phyloP scores from a whole-genome alignment of 2,797 vertebrate genomes.

The Falco rusticolus region DNA sequence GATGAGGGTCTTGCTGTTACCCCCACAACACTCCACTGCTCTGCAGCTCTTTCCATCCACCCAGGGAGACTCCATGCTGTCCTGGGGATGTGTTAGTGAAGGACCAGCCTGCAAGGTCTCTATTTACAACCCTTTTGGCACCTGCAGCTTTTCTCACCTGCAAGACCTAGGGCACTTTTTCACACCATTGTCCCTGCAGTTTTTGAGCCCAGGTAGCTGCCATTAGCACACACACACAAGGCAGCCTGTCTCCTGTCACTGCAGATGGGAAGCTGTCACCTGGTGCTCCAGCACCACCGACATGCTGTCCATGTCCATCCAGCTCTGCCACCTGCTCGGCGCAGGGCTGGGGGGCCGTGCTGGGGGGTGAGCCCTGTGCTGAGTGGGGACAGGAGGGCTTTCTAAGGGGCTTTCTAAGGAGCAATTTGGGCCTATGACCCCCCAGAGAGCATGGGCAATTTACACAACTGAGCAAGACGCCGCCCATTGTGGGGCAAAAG shows the following conservation, averaged over 20 bases:
- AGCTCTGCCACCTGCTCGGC: background rate
- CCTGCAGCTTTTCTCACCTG: background rate
- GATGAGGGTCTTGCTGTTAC: background rate
- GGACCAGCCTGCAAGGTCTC: background rate
- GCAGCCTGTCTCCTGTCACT: constrained; percentile 76
- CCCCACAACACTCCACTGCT: background rate
- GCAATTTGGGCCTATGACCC: constrained; percentile 25
- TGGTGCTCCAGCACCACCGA: constrained; percentile 2
- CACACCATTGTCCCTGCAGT: background rate
- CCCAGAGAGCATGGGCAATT: constrained; percentile 49
- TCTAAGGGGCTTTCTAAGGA: constrained; percentile 15
- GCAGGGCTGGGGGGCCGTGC: background rate
- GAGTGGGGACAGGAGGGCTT: constrained; percentile 28
- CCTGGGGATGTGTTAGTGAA: background rate
- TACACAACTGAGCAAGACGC: constrained; percentile 42
- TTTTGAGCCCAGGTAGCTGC: background rate
- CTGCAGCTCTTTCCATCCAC: background rate
- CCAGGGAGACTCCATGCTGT: background rate
- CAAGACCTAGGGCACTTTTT: background rate
- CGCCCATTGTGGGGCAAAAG: background rate
- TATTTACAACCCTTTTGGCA: background rate
- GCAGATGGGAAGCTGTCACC: constrained; percentile 57
- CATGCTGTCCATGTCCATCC: background rate
- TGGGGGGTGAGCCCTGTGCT: background rate
- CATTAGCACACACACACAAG: constrained; percentile 52